A percentile compares a stretch with the other conserved stretches of the same genome.
Evolutionary conservation across 2,113 vertebrate genomes (phyloP).

Genomic region (Protobothrops flavoviridis): DNA sequence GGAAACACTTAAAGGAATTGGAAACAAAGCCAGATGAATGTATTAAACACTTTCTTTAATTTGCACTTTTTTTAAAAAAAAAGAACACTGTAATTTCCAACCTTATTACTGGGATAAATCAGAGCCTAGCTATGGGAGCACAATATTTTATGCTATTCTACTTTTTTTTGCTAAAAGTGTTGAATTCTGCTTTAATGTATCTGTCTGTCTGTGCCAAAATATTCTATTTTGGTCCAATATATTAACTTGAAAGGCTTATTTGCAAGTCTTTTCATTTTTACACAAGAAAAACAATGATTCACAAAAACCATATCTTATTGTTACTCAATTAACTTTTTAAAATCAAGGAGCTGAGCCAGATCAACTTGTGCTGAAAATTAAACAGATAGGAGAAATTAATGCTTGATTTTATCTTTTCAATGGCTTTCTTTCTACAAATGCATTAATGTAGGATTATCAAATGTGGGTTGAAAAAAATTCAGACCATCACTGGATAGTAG

Average conservation of each 20-base stretch:
- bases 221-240: background rate
- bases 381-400: background rate
- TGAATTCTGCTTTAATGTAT: background rate
- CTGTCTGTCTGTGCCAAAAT: background rate
- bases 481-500: background rate
- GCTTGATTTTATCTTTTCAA: background rate
- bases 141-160: background rate
- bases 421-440: background rate
- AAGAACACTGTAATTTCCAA: background rate
- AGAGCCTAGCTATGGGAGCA: background rate
- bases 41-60: background rate
- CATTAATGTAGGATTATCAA: background rate
- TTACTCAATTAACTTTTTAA: background rate
- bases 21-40: background rate
- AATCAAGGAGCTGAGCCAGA: background rate
- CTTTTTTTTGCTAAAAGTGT: background rate
- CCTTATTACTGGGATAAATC: background rate
- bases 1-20: background rate
- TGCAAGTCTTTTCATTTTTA: background rate
- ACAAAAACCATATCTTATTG: background rate
- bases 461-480: background rate
- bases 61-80: background rate
- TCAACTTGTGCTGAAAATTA: background rate
- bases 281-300: background rate
- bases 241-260: background rate